Base-by-base conservation (phyloP, 2,797 vertebrate genomes). In the Hippopotamyrus pictus region DNA sequence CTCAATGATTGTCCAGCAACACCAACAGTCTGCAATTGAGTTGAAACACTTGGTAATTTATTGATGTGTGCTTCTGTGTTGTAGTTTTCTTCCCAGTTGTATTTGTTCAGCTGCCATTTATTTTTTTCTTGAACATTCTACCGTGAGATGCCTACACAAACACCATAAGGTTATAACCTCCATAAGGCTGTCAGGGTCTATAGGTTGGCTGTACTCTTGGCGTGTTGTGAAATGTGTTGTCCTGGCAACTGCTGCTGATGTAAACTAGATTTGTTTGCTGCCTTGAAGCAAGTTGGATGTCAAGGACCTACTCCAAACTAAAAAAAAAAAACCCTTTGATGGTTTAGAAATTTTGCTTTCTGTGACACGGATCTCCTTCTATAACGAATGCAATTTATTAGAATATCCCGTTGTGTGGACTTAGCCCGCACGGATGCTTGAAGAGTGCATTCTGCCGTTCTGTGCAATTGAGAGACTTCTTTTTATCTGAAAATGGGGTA, bases 331-430 rank as follows among this genome's bases (percentile, higher is more conserved):
- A 69, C 33, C 69, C 69, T 46, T 82, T 82, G 76, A 82, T 82
- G 76, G 41, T 46, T 82, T 82, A 46, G 69, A 76, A 76, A 76
- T 76, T 76, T 37, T 76, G 69, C 33, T 12, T 76, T 76, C 69
- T 76, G 33, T 76, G 69, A 76, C 69, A 76, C 14, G 69, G 69
- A 76, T 76, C 69, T 76, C 19, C 76, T 82, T 46, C 76, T 82
- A 46, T 82, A 82, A 82, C 19, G 76, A 46, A 82, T 82, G 76
- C 76, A n/a, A 82, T 82, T 46, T 82, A 82, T 82, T 82, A 82
- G 8, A n/a, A 46, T 46, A 82, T 82, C 76, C 19, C 37, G 41
- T 82, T n/a, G 76, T 22, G 41, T n/a, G 37, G 76, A 46, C 41
- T 44, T 46, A 46, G 19, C 37, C 19, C 76, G n/a, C 37, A 41